Evolutionary conservation across 1,140 invertebrate genomes (phyloP).

Genomic region (Chrysomallon squamiferum): DNA sequence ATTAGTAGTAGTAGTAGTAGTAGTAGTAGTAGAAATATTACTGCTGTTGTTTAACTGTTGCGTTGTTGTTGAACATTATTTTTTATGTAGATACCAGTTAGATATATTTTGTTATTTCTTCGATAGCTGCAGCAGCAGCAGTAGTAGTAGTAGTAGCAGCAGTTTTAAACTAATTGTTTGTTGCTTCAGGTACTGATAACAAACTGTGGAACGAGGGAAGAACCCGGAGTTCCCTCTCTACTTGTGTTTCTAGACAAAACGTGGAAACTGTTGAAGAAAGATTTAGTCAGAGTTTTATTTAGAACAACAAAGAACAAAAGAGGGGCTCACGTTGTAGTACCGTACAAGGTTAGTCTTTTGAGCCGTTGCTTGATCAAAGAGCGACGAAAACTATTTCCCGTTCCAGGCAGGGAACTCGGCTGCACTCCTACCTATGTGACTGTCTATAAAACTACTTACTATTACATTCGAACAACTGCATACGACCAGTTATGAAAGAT

Average conservation of each 20-base stretch:
- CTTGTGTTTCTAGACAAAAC: slow-evolving; percentile 1
- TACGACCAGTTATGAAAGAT: neutral
- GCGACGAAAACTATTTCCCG: neutral
- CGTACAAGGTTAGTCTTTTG: neutral
- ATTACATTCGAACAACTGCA: neutral
- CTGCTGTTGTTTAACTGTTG: too few species aligned
- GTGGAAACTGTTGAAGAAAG: neutral
- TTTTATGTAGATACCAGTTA: too few species aligned
- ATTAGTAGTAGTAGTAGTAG: too few species aligned
- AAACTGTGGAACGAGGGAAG: neutral
- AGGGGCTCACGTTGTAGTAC: neutral
- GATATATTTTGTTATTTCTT: too few species aligned
- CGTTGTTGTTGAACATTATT: too few species aligned
- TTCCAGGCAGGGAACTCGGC: neutral
- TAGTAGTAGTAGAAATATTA: too few species aligned
- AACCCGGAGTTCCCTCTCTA: neutral
- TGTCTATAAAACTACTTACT: neutral
- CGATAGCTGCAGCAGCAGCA: too few species aligned
- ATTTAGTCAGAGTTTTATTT: neutral
- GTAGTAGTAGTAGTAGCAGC: too few species aligned
- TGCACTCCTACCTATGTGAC: neutral
- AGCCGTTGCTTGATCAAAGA: neutral
- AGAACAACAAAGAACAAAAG: neutral
- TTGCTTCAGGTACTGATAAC: neutral
- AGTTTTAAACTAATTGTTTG: too few species aligned